Percentiles rank a stretch among this genome's conserved stretches.
These are phyloP conservation scores for Conomelus anceps DNA, from an alignment of 2,888 invertebrate genomes.

Conservation along the genomic window DNA sequence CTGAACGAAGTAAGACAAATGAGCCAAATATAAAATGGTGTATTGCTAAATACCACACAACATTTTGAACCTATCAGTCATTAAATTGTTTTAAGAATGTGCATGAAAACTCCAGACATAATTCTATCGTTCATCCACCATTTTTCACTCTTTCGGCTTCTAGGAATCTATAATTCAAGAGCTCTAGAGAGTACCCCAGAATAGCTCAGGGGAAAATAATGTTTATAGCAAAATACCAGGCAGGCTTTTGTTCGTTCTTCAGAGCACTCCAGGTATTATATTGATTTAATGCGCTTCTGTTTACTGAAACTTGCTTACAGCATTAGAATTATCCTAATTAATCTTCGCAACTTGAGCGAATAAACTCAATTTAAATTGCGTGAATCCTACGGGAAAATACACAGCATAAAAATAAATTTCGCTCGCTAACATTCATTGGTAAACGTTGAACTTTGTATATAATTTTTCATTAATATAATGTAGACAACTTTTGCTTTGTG, in stretches of 20 bases:
- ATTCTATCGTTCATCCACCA: too few species aligned
- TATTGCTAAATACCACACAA: too few species aligned
- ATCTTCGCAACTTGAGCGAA: not conserved
- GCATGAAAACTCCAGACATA: too few species aligned
- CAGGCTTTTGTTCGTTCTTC: not conserved
- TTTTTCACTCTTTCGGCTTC: too few species aligned
- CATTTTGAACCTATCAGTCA: too few species aligned
- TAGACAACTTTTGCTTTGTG: too few species aligned
- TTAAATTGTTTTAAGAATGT: too few species aligned
- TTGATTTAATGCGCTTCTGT: not conserved
- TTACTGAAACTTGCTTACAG: not conserved
- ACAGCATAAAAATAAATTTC: not conserved
- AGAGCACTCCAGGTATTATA: not conserved
- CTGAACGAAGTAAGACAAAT: too few species aligned
- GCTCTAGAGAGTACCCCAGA: too few species aligned
- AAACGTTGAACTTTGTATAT: not conserved
- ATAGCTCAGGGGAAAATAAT: not conserved
- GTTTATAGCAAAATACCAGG: not conserved
- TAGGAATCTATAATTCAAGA: too few species aligned
- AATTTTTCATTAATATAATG: not conserved
- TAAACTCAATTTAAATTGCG: not conserved
- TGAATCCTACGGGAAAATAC: not conserved
- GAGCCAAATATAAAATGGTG: too few species aligned
- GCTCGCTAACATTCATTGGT: not conserved
- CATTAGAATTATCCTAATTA: not conserved